Evolutionary conservation across 23 tunicate species (phyloP).

Genomic region (Ciona savignyi): DNA sequence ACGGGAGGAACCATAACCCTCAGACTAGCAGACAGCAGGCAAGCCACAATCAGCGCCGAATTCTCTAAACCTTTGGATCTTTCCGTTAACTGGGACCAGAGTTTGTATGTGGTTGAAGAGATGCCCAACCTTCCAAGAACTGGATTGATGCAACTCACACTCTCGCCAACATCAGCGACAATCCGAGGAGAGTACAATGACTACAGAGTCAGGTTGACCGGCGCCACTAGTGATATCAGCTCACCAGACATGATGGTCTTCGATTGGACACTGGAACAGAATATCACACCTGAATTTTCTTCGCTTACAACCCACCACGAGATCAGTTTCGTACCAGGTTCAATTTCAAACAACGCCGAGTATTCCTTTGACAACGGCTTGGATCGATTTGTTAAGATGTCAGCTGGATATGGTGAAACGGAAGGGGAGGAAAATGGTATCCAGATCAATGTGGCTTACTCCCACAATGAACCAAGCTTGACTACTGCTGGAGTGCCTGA

Average conservation of each 20-base stretch:
- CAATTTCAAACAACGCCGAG: neutral
- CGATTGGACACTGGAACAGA: slow-evolving; percentile 1
- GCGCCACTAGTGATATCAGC: neutral
- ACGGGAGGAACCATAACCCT: neutral
- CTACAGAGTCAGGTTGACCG: neutral
- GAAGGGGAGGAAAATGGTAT: neutral
- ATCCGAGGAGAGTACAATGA: slow-evolving; percentile 7
- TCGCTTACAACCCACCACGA: neutral
- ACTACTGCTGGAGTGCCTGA: slow-evolving; percentile 2
- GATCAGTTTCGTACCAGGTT: neutral
- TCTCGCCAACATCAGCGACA: neutral
- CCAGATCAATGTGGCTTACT: neutral
- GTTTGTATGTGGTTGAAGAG: neutral
- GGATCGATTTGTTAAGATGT: neutral
- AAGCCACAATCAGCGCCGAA: neutral
- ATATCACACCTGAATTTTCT: neutral
- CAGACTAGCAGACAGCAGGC: neutral
- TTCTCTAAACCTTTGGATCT: neutral
- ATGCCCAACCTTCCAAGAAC: neutral
- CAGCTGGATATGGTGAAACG: neutral
- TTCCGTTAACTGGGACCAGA: slow-evolving; percentile 11
- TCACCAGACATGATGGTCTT: neutral
- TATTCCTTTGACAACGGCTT: slow-evolving; percentile 1
- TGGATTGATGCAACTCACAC: neutral
- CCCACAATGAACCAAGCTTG: slow-evolving; percentile 6